These are phyloP conservation scores for Cinclus mexicanus DNA, from an alignment of 2,113 vertebrate species.

Conservation along the genomic window DNA sequence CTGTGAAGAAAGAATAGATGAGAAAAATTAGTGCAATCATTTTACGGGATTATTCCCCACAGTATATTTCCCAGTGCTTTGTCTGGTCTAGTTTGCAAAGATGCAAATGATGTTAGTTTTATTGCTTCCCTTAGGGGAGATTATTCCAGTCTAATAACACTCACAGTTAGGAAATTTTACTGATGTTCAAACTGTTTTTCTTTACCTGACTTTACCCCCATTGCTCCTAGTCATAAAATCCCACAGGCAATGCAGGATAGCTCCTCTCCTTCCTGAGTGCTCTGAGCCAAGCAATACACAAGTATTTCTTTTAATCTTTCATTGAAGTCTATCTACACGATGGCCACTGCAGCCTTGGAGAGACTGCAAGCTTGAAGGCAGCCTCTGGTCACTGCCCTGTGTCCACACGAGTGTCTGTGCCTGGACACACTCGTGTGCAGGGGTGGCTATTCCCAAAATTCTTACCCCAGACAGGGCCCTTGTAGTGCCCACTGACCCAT, in stretches of 20 bases:
- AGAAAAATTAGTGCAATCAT: constrained; percentile 53
- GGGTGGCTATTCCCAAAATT: neutral
- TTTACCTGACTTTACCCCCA: constrained; percentile 61
- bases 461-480: neutral
- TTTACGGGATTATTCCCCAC: constrained; percentile 45
- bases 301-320: neutral
- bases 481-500: fast-evolving
- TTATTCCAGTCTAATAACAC: constrained; percentile 57
- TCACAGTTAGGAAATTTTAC: constrained; percentile 58
- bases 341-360: neutral
- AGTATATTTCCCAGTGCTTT: constrained; percentile 55
- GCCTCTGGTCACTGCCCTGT: neutral
- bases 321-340: neutral
- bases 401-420: neutral
- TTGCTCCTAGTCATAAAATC: constrained; percentile 32
- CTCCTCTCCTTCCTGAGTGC: constrained; percentile 56
- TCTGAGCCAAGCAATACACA: constrained; percentile 32
- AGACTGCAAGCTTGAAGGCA: neutral
- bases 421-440: neutral
- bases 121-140: constrained; percentile 60
- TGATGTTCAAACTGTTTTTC: constrained; percentile 59
- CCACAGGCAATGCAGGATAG: neutral
- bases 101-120: constrained; percentile 65
- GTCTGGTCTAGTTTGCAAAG: constrained; percentile 64
- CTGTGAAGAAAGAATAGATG: constrained; percentile 47